Percentiles rank a stretch among this genome's conserved stretches.
phyloP scores from a whole-genome alignment of 2,888 invertebrate species.

The Athripsodes cinereus region DNA sequence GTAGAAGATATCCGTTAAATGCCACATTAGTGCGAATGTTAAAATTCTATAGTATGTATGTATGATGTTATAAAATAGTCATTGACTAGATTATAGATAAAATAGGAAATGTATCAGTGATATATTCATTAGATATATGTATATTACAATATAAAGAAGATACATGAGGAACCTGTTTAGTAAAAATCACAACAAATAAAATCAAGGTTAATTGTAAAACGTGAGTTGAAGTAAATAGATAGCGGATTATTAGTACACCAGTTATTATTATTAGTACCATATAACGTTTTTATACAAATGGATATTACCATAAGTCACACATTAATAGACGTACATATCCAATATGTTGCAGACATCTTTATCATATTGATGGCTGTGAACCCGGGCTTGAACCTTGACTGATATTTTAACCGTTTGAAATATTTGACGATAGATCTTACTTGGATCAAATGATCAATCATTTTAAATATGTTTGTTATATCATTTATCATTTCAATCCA shows the following conservation, averaged over 20 bases:
- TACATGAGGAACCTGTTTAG: too few species aligned
- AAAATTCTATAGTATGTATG: too few species aligned
- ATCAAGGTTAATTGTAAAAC: background rate
- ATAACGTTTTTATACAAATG: background rate
- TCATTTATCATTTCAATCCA: slow-evolving; percentile 13
- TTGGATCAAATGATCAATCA: slow-evolving; percentile 16
- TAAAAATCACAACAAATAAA: too few species aligned
- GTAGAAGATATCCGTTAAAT: too few species aligned
- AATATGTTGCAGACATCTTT: background rate
- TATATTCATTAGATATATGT: too few species aligned
- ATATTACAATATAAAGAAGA: too few species aligned
- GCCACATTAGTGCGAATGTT: too few species aligned
- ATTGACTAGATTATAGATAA: too few species aligned
- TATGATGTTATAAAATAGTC: too few species aligned
- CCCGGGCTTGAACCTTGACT: background rate
- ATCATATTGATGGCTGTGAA: background rate
- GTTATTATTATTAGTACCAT: background rate
- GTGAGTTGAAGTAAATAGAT: background rate
- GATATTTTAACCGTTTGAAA: slow-evolving; percentile 1
- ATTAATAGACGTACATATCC: background rate
- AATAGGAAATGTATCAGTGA: too few species aligned
- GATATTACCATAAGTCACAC: slow-evolving; percentile 1
- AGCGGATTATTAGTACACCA: background rate
- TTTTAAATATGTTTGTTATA: slow-evolving; percentile 11
- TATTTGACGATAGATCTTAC: slow-evolving; percentile 3